Base-by-base conservation (phyloP, 2,113 vertebrate species). In the Gymnocephalus cernua region DNA sequence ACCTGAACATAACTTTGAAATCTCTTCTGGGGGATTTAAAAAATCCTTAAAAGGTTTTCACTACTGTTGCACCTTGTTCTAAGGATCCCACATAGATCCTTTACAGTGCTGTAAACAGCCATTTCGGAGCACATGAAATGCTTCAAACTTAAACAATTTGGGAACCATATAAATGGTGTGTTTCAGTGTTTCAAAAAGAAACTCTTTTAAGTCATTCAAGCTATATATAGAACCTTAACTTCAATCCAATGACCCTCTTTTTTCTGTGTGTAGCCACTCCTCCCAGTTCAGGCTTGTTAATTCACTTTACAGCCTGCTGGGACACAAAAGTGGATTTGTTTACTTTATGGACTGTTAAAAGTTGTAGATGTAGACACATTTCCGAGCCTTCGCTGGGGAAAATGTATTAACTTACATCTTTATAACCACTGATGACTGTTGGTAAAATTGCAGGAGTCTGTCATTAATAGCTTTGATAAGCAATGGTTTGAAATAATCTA, bases 1-100 rank as follows among this genome's bases (percentile, higher is more conserved):
- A 50, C 29, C 64, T 64, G 64, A 79, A 83, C 82, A 81, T 84
- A 18, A 80, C 77, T 83, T 86, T 29, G 35, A 59, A 77, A 66
- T 76, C 54, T 82, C 48, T 80, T 86, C 71, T 74, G 44, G 53
- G 57, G 58, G 66, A 84, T 41, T 68, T 77, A 61, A 79, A 84
- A 47, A 71, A 80, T 63, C 76, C 69, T 41, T 56, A 45, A 56
- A 75, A 50, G 67, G 47, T 19, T 85, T 64, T 75, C 66, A 58
- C 16, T 7, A 41, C 18, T 57, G 62, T 53, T 70, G 50, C 67
- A 70, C 62, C 51, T 51, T 16, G 19, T 58, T 78, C 79, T 56
- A 29, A 18, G 79, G 67, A 32, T 62, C 51, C 65, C 63, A 74
- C 57, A 48, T 25, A 56, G 78, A 75, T 47, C 18, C 27, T 81